Conservation (phyloP, 2,888 invertebrate genomes). For the Plebejus melissa region DNA sequence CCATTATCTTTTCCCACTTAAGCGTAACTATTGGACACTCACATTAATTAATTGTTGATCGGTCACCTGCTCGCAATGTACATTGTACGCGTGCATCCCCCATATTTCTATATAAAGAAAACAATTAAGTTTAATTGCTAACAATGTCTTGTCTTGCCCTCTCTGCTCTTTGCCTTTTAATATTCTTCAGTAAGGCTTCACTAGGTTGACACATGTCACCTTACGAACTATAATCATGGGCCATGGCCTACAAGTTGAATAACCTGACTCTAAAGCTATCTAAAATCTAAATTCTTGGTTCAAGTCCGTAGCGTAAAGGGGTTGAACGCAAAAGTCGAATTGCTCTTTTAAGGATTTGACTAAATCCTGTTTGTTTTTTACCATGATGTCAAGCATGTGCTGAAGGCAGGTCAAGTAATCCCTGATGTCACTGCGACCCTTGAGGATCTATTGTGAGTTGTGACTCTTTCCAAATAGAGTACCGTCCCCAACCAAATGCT, state of each 20-base stretch:
- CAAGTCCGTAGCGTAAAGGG: no score
- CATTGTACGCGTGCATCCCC: background rate
- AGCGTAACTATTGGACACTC: constrained; percentile 2
- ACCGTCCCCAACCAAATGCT: no score
- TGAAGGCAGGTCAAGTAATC: no score
- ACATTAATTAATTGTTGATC: constrained; percentile 10
- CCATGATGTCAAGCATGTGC: no score
- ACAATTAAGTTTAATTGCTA: constrained; percentile 1
- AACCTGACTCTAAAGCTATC: background rate
- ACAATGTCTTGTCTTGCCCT: background rate
- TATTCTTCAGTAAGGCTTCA: constrained; percentile 4
- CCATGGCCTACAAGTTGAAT: background rate
- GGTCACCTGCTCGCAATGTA: constrained; percentile 8
- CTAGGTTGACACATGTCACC: constrained; percentile 4
- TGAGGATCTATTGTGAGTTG: no score
- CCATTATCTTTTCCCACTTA: background rate
- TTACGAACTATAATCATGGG: background rate
- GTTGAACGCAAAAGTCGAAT: no score
- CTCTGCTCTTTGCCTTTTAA: background rate
- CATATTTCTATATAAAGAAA: constrained; percentile 3
- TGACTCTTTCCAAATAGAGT: no score
- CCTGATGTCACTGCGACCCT: no score
- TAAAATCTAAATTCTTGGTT: background rate
- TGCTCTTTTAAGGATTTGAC: no score
- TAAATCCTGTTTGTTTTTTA: no score